Conservation (phyloP, 2,888 invertebrate genomes). For the Gordius sp. region DNA sequence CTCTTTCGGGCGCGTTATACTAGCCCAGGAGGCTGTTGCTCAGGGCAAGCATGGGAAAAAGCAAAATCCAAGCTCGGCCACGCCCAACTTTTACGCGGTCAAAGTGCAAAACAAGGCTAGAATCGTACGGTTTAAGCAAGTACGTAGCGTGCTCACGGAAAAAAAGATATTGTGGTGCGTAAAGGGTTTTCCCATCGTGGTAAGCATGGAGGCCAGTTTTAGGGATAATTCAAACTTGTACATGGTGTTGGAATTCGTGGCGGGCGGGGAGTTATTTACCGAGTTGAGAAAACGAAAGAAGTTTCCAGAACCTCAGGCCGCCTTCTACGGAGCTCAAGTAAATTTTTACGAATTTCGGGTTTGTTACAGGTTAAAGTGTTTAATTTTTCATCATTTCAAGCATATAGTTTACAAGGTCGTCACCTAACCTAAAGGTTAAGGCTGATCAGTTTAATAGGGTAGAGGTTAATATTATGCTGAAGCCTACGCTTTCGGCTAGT, state of each 20-base stretch:
- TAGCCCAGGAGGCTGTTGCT: too few relatives aligned
- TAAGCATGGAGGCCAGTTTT: background rate
- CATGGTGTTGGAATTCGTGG: conserved; percentile 6
- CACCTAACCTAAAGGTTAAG: too few relatives aligned
- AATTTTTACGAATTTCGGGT: too few relatives aligned
- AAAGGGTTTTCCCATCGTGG: background rate
- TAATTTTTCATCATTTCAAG: too few relatives aligned
- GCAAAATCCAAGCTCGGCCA: too few relatives aligned
- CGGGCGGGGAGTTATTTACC: conserved; percentile 3
- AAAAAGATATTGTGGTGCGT: background rate
- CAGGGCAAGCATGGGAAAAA: too few relatives aligned
- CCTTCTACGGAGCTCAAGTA: conserved; percentile 7
- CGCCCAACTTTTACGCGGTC: background rate
- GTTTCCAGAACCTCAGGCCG: background rate
- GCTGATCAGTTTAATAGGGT: too few relatives aligned
- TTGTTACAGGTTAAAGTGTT: too few relatives aligned
- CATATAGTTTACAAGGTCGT: too few relatives aligned
- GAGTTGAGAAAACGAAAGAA: background rate
- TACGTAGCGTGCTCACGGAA: background rate
- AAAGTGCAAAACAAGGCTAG: conserved; percentile 8
- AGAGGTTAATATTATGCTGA: too few relatives aligned
- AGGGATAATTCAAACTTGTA: conserved; percentile 9
- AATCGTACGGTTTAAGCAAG: background rate
- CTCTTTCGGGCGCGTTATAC: background rate
- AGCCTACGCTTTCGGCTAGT: too few relatives aligned